Percentiles rank a stretch among this genome's conserved stretches.
phyloP scores from a whole-genome alignment of 2,797 vertebrate species.

The Lophotriccus pileatus region DNA sequence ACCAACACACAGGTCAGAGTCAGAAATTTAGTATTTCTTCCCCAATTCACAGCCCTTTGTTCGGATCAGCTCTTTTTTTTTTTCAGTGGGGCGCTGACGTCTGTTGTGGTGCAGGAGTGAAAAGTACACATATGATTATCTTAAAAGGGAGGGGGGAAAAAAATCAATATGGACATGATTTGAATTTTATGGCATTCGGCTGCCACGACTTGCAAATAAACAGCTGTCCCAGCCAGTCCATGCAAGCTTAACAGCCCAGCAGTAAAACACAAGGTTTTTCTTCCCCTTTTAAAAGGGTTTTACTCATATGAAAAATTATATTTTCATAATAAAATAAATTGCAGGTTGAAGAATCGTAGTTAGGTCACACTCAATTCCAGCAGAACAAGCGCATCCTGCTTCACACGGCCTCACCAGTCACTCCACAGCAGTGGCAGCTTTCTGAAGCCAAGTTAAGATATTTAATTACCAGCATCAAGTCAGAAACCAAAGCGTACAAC shows the following conservation, averaged over 20 bases:
- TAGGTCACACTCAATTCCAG: constrained; percentile 9
- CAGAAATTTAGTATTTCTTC: neutral
- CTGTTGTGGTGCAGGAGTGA: neutral
- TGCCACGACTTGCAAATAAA: neutral
- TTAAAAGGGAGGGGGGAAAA: neutral
- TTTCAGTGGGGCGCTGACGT: neutral
- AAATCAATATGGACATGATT: neutral
- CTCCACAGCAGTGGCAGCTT: neutral
- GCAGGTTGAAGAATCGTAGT: neutral
- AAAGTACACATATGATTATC: neutral
- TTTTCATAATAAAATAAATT: neutral
- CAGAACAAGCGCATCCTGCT: constrained; percentile 28
- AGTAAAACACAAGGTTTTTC: neutral
- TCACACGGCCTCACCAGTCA: neutral
- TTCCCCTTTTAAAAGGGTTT: neutral
- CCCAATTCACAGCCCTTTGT: neutral
- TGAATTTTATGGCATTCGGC: neutral
- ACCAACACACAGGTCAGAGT: neutral
- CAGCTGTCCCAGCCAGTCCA: constrained; percentile 25
- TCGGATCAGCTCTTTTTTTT: neutral
- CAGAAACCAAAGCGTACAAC: constrained; percentile 24
- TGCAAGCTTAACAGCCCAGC: neutral
- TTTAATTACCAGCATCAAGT: constrained; percentile 51
- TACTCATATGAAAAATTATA: neutral
- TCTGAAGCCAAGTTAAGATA: constrained; percentile 21